Evolutionary conservation across 2,797 vertebrate species (phyloP).

Genomic region (Anguilla anguilla): DNA sequence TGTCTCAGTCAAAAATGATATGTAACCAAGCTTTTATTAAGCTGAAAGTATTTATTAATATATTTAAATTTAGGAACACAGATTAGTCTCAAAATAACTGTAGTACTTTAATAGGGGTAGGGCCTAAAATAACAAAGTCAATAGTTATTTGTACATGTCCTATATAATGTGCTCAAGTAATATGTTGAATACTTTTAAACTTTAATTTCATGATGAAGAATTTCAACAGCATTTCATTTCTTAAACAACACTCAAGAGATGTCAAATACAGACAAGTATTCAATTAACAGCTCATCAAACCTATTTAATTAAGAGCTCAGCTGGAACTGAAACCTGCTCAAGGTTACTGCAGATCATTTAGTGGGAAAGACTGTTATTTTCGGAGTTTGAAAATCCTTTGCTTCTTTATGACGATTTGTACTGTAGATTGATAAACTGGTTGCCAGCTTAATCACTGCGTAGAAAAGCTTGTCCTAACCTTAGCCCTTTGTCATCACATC

Average conservation of each 20-base stretch:
- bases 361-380: neutral
- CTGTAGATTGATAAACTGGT: neutral
- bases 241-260: neutral
- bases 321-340: neutral
- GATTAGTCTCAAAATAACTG: no score
- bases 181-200: neutral
- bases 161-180: neutral
- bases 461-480: neutral
- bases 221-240: neutral
- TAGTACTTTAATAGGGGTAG: neutral
- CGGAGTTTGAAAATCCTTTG: neutral
- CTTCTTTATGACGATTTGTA: neutral
- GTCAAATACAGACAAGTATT: neutral
- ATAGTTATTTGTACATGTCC: neutral
- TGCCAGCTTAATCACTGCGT: neutral
- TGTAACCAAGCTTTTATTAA: no score
- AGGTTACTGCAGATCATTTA: neutral
- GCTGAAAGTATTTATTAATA: no score
- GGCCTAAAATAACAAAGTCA: neutral
- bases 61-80: no score
- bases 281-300: neutral
- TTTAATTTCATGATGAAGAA: neutral
- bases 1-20: no score
- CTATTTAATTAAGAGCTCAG: constrained; percentile 17
- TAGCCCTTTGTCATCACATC: neutral